phyloP scores from a whole-genome alignment of 2,888 invertebrate genomes.

The Archips crataeganus region DNA sequence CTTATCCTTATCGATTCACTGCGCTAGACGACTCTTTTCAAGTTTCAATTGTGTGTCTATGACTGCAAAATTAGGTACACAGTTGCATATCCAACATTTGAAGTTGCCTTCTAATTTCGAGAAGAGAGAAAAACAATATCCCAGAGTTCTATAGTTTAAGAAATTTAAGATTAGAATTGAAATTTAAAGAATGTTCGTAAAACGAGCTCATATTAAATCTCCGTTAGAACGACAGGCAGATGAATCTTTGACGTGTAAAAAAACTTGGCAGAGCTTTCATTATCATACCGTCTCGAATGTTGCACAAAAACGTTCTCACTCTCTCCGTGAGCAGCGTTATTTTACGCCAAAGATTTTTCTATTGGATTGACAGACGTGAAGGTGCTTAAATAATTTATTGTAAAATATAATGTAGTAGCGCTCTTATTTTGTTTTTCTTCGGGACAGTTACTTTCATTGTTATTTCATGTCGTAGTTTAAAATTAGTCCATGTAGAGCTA shows the following conservation, averaged over 20 bases:
- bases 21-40: neutral
- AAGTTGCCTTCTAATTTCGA: neutral
- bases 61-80: neutral
- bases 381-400: neutral
- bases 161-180: conserved; percentile 14
- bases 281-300: conserved; percentile 22
- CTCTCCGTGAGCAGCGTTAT: neutral
- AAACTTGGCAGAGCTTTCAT: conserved; percentile 33
- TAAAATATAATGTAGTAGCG: neutral
- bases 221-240: conserved; percentile 15
- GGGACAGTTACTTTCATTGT: neutral
- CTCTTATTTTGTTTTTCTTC: neutral
- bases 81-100: neutral
- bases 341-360: conserved; percentile 24
- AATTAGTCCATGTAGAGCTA: too few species aligned
- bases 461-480: too few species aligned
- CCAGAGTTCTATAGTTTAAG: neutral
- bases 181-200: conserved; percentile 17
- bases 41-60: neutral
- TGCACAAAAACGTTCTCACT: conserved; percentile 24
- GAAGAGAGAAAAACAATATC: conserved; percentile 2
- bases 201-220: conserved; percentile 20
- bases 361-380: conserved; percentile 15
- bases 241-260: conserved; percentile 18
- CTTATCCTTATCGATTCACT: conserved; percentile 31